Evolutionary conservation across 2,888 invertebrate genomes (phyloP).

Genomic region (Caenorhabditis becei): DNA sequence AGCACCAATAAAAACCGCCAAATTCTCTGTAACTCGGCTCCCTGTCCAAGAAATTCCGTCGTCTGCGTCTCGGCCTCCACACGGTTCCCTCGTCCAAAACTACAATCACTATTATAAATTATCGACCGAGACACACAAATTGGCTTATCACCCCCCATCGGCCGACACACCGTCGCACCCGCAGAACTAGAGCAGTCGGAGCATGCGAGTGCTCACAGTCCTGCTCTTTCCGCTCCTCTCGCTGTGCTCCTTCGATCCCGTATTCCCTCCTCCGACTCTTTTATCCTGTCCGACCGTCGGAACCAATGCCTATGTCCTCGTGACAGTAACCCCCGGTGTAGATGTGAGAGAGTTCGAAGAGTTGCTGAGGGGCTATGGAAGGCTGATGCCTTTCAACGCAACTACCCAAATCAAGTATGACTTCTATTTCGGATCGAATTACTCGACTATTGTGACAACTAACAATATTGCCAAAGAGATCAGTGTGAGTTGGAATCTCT

Average conservation of each 20-base stretch:
- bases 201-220: slow-evolving; percentile 51
- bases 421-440: slow-evolving; percentile 59
- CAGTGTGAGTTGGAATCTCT: slow-evolving; percentile 20
- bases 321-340: slow-evolving; percentile 56
- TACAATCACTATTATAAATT: slow-evolving; percentile 35
- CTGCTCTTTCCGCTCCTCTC: slow-evolving; percentile 13
- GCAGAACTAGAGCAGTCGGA: slow-evolving; percentile 6
- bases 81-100: slow-evolving; percentile 12
- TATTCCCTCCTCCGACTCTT: slow-evolving; percentile 44
- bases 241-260: not conserved
- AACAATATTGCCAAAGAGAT: slow-evolving; percentile 35
- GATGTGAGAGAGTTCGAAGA: slow-evolving; percentile 49
- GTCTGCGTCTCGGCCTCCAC: slow-evolving; percentile 10
- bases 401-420: slow-evolving; percentile 50
- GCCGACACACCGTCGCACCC: not conserved
- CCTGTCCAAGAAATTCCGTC: slow-evolving; percentile 41
- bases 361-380: slow-evolving; percentile 57
- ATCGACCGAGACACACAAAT: slow-evolving; percentile 52
- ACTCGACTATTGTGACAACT: slow-evolving; percentile 49
- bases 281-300: slow-evolving; percentile 67
- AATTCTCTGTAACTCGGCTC: slow-evolving; percentile 44
- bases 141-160: slow-evolving; percentile 41
- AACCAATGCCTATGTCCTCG: slow-evolving; percentile 62
- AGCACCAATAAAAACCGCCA: slow-evolving; percentile 37
- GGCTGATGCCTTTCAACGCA: slow-evolving; percentile 52